Base-by-base conservation (phyloP, 2,797 vertebrate species). In the Microctenopoma stevenorrisi region DNA sequence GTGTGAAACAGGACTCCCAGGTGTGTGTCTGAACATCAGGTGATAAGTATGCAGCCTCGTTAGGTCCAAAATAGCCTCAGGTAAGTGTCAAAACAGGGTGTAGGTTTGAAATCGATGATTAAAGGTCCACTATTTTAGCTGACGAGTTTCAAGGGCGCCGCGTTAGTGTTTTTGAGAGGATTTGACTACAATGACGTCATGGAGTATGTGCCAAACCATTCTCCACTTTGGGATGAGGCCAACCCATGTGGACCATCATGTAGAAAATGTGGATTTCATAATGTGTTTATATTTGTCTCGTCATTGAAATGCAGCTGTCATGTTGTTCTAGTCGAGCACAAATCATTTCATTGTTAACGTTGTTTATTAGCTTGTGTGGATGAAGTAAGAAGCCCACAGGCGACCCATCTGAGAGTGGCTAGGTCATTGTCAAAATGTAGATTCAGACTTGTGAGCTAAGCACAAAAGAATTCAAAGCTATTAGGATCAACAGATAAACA, bases 401-500 rank as follows among this genome's bases (percentile, higher is more conserved):
- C 74, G 50, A 81, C 72, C 65, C 52, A 51, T 78, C 64, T 76
- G 61, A 72, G 60, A 51, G 43, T 73, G 50, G 68, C 69, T 55
- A 64, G 78, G 70, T 81, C 78, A 82, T 66, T 82, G 85, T 85
- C 77, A 82, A 80, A 82, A 83, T 85, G 70, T 79, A 72, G 78
- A 66, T 57, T 84, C 59, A 73, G 66, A 74, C 64, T 22, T 43
- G 58, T 86, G 86, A 90, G 82, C 86, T 88, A 64, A 87, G 46
- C 54, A 76, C 66, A 82, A 67, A 86, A 84, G 86, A 91, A 93
- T 90, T 78, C 72, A 49, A 78, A 67, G 68, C 38, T 63, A 30
- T 78, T 84, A 62, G 83, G 86, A 91, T 88, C 71, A 83, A 80
- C 82, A 85, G 89, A 93, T 89, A 89, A 61, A 67, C 65, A 74